Conservation (phyloP, 2,888 invertebrate species). For the Erebia epiphron region DNA sequence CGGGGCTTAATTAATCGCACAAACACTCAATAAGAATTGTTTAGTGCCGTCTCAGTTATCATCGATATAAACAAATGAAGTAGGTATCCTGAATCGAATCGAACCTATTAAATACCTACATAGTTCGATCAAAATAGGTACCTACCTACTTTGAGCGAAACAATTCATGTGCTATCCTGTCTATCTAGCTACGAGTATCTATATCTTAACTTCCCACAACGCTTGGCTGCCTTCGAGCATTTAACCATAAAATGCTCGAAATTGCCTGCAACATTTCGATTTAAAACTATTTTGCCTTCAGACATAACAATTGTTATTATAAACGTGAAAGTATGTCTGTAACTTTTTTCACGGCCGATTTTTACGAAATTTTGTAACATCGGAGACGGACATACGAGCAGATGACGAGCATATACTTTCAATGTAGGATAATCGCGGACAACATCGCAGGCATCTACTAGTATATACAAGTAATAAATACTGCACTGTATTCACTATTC, state of each 20-base stretch:
- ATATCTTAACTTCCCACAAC: background rate
- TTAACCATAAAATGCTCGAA: too few relatives aligned
- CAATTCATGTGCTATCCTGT: background rate
- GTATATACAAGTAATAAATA: too few relatives aligned
- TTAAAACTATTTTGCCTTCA: background rate
- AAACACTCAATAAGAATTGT: conserved; percentile 38
- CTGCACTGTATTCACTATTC: too few relatives aligned
- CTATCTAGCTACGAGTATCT: too few relatives aligned
- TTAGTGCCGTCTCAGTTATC: conserved; percentile 36
- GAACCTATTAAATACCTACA: background rate
- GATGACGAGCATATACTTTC: too few relatives aligned
- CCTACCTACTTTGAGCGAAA: conserved; percentile 1
- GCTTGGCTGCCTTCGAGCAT: background rate
- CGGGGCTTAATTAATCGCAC: conserved; percentile 44
- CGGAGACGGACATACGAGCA: too few relatives aligned
- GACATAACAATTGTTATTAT: background rate
- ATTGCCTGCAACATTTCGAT: background rate
- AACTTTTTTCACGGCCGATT: too few relatives aligned
- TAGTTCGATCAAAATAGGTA: too few relatives aligned
- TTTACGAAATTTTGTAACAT: too few relatives aligned
- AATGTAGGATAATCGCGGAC: too few relatives aligned
- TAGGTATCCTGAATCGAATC: conserved; percentile 15
- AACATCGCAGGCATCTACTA: too few relatives aligned
- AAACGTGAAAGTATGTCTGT: too few relatives aligned
- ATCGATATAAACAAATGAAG: conserved; percentile 36